Evolutionary conservation across 2,797 vertebrate species (phyloP), one percentile per base, ranked within the genome.

Genomic region (Jordanella pulchra): DNA sequence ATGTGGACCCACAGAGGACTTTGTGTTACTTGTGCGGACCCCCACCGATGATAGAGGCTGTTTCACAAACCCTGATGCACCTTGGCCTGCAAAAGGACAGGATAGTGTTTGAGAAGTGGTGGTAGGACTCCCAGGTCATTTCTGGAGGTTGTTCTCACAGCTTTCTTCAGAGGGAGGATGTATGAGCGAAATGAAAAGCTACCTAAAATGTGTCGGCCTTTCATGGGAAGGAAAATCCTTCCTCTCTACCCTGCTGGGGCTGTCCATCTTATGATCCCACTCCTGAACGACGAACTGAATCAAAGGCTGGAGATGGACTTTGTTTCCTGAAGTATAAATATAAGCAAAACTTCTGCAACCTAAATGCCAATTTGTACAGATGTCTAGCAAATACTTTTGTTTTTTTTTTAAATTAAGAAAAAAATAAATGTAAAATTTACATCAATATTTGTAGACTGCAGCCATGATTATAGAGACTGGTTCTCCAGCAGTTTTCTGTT

Each of bases 71-170:
- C 61, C 94, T 99, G 1, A 82, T 84, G 78, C 87, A 85, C 30
- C 76, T 95, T 4, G 94, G 93, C 25, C 92, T 99, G 68, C 79
- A 96, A 1, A 91, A 84, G 78, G 93, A 96, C 77, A 92, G 88
- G 86, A 93, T 99, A 86, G 89, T 95, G 81, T 99, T 96, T 85
- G 98, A 99, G 92, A 99, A 99, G 84, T 99, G 97, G 98, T 99
- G 98, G 98, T 98, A 97, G 88, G 67, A n/a, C 1, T n/a, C 13
- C 14, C 32, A 9, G 30, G 1, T 5, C 1, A 39, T 1, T 69
- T 50, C 28, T 69, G 56, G 0, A 32, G 28, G 51, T 25, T 13
- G 3, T 76, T 51, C 27, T 76, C 71, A 11, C 32, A 35, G 17
- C 48, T 55, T 44, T 50, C 23, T 61, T 67, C 54, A 48, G 11